These are phyloP conservation scores for Phyllostomus discolor DNA, from an alignment of 2,113 vertebrate genomes.

Conservation along the genomic window DNA sequence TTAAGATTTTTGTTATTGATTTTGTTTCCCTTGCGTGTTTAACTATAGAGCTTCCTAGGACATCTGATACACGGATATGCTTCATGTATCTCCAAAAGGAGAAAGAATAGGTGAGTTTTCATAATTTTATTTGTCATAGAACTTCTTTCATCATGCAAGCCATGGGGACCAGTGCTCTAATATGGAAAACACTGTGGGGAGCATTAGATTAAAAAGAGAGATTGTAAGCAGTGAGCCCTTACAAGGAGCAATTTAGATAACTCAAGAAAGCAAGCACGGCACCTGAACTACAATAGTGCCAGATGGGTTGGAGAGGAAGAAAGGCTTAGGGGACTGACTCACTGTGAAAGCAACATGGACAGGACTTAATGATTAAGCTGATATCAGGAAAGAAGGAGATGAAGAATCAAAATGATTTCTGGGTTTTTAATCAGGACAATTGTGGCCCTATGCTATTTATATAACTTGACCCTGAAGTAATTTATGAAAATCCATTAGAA, in stretches of 20 bases:
- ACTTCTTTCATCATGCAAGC: neutral
- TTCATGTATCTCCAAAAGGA: neutral
- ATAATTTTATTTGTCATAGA: neutral
- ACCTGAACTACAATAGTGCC: too few relatives aligned
- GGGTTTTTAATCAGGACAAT: neutral
- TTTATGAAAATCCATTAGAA: neutral
- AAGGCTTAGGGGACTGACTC: neutral
- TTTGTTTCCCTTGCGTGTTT: slow-evolving; percentile 8
- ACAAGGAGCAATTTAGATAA: neutral
- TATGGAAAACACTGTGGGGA: neutral
- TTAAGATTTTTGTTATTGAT: neutral
- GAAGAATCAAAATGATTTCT: neutral
- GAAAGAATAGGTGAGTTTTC: neutral
- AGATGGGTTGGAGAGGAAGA: neutral
- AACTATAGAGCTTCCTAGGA: neutral
- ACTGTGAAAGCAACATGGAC: neutral
- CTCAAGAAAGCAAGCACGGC: neutral
- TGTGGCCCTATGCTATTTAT: neutral
- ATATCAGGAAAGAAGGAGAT: neutral
- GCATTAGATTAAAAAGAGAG: neutral
- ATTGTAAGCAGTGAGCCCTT: neutral
- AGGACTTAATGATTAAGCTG: neutral
- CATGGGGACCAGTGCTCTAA: neutral
- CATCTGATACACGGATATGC: neutral
- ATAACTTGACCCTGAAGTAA: neutral